Evolutionary conservation across 2,888 invertebrate species (phyloP).

Genomic region (Pollenia labialis): DNA sequence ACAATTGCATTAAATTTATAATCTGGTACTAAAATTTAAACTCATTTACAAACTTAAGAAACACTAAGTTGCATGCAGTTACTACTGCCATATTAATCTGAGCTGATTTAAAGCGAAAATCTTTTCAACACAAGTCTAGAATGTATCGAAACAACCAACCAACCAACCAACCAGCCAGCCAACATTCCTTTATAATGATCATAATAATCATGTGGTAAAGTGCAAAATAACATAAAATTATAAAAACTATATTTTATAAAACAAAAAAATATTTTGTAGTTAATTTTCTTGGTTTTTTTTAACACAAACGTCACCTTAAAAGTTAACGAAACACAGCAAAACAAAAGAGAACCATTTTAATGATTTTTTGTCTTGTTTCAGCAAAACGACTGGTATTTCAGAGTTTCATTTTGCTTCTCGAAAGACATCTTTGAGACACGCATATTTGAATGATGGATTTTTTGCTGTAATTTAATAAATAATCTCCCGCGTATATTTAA

Average conservation of each 20-base stretch:
- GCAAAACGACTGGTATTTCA: slow-evolving; percentile 19
- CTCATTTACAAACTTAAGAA: slow-evolving; percentile 17
- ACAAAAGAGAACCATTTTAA: slow-evolving; percentile 40
- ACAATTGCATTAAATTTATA: slow-evolving; percentile 52
- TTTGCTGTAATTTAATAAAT: slow-evolving; percentile 24
- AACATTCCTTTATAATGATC: slow-evolving; percentile 68
- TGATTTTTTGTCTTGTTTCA: slow-evolving; percentile 8
- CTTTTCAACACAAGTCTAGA: slow-evolving; percentile 20
- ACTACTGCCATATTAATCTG: slow-evolving; percentile 2
- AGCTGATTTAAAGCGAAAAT: slow-evolving; percentile 44
- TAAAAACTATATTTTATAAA: slow-evolving; percentile 12
- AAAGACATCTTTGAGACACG: slow-evolving; percentile 41
- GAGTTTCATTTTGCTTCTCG: neutral
- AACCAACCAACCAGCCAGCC: slow-evolving; percentile 3
- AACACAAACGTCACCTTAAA: slow-evolving; percentile 45
- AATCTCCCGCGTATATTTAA: slow-evolving; percentile 51
- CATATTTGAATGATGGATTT: slow-evolving; percentile 38
- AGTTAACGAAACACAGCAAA: slow-evolving; percentile 42
- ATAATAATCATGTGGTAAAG: slow-evolving; percentile 62
- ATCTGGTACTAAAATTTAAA: slow-evolving; percentile 38
- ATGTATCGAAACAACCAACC: neutral
- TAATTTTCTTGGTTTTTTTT: slow-evolving; percentile 9
- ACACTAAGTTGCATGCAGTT: neutral
- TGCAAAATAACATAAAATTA: slow-evolving; percentile 33
- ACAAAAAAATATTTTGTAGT: slow-evolving; percentile 20